These are phyloP conservation scores for Hyperoplus immaculatus DNA, from an alignment of 2,797 vertebrate genomes.

Conservation along the genomic window DNA sequence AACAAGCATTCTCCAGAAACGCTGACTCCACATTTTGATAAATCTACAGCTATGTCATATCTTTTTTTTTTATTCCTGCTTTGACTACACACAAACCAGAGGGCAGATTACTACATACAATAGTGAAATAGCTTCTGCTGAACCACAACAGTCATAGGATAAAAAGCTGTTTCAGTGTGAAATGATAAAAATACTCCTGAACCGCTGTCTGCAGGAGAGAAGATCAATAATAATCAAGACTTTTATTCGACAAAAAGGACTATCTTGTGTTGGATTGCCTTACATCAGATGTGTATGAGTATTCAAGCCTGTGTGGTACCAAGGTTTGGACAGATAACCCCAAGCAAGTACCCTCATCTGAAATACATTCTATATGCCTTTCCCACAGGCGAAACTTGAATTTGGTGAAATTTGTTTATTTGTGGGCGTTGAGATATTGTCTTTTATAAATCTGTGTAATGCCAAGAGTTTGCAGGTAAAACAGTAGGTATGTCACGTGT, in stretches of 20 bases:
- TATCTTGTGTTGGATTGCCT: slow-evolving; percentile 50
- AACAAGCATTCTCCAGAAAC: too few relatives aligned
- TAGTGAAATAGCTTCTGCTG: slow-evolving; percentile 10
- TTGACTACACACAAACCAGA: slow-evolving; percentile 14
- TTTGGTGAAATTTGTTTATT: slow-evolving; percentile 47
- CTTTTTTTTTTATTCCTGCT: slow-evolving; percentile 21
- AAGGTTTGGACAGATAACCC: slow-evolving; percentile 49
- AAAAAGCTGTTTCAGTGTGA: slow-evolving; percentile 24
- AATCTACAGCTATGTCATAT: slow-evolving; percentile 52
- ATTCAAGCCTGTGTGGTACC: slow-evolving; percentile 28
- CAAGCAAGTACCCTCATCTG: slow-evolving; percentile 24
- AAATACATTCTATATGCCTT: too few relatives aligned
- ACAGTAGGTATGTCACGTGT: slow-evolving; percentile 33
- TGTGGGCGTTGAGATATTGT: background rate
- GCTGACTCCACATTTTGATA: background rate
- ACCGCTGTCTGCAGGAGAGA: slow-evolving; percentile 43
- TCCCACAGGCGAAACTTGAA: slow-evolving; percentile 40
- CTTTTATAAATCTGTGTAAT: slow-evolving; percentile 60
- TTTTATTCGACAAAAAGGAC: slow-evolving; percentile 44
- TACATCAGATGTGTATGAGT: slow-evolving; percentile 33
- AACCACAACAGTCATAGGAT: slow-evolving; percentile 20
- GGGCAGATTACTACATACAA: slow-evolving; percentile 3
- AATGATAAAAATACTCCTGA: slow-evolving; percentile 50
- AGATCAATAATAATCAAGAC: slow-evolving; percentile 62
- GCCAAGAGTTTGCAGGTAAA: slow-evolving; percentile 34